A percentile compares a stretch with the other conserved stretches of the same genome.
phyloP scores from a whole-genome alignment of 2,113 vertebrate genomes.

The Arizona elegans region DNA sequence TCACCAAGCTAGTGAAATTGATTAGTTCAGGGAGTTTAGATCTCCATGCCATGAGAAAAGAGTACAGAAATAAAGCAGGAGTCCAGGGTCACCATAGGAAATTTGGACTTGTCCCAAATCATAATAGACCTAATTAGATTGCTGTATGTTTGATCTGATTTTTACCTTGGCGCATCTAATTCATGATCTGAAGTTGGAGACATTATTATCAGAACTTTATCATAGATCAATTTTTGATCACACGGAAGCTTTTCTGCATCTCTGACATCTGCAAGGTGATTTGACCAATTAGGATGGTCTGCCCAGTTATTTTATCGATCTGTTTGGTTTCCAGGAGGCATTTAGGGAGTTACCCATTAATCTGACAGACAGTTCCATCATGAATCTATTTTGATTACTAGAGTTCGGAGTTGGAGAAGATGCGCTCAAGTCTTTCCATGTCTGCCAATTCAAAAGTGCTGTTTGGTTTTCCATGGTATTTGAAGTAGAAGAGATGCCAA shows the following conservation, averaged over 20 bases:
- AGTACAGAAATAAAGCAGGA: neutral
- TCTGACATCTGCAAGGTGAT: neutral
- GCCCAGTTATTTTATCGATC: neutral
- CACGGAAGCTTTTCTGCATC: neutral
- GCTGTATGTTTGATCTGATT: neutral
- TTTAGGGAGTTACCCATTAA: neutral
- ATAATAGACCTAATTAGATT: neutral
- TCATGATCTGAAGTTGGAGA: neutral
- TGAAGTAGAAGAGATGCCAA: neutral
- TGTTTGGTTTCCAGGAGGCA: neutral
- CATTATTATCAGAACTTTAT: neutral
- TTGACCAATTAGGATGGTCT: neutral
- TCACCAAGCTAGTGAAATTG: neutral
- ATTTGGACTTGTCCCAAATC: neutral
- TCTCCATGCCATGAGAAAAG: neutral
- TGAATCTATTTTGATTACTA: neutral
- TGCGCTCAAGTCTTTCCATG: neutral
- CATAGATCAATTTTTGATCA: neutral
- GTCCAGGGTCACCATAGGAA: neutral
- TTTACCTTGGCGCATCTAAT: neutral
- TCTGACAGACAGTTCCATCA: neutral
- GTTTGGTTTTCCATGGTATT: neutral
- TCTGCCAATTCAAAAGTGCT: neutral
- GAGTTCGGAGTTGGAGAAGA: neutral
- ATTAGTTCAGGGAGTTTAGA: neutral